A percentile compares a stretch with the other conserved stretches of the same genome.
These are phyloP conservation scores for Mesaphorura yosii DNA, from an alignment of 1,140 invertebrate genomes.

Conservation along the genomic window DNA sequence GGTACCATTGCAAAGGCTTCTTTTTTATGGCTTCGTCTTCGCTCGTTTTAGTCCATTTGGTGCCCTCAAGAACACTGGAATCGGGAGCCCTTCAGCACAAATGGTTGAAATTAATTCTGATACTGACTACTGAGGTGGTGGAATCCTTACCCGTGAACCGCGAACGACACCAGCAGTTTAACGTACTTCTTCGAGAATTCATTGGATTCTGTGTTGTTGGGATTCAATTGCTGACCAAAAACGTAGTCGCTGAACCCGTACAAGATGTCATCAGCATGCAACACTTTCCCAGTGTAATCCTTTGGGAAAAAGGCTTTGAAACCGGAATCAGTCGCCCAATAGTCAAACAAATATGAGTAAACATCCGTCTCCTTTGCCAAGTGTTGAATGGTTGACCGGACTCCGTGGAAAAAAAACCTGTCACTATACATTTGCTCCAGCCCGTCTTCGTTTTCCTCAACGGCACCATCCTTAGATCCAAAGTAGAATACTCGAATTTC, in stretches of 20 bases:
- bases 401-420: not conserved
- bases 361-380: slow-evolving; percentile 2
- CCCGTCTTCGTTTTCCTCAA: not conserved
- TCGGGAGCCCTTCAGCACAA: not conserved
- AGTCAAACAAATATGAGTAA: slow-evolving; percentile 3
- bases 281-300: not conserved
- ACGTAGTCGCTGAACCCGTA: not conserved
- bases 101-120: not conserved
- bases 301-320: no score
- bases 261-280: slow-evolving; percentile 3
- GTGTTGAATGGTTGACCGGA: not conserved
- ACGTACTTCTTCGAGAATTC: slow-evolving; percentile 10
- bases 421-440: not conserved
- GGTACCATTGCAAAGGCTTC: not conserved
- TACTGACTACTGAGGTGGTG: no score
- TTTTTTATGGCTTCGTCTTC: not conserved
- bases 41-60: not conserved
- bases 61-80: not conserved
- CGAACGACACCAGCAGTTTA: slow-evolving; percentile 10
- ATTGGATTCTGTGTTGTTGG: no score
- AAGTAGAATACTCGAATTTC: slow-evolving; percentile 7
- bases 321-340: not conserved
- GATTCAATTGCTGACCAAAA: no score
- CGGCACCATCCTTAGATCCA: not conserved
- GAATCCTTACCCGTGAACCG: slow-evolving; percentile 7